Evolutionary conservation across 2,888 invertebrate genomes (phyloP).

Genomic region (Onchidella celtica): DNA sequence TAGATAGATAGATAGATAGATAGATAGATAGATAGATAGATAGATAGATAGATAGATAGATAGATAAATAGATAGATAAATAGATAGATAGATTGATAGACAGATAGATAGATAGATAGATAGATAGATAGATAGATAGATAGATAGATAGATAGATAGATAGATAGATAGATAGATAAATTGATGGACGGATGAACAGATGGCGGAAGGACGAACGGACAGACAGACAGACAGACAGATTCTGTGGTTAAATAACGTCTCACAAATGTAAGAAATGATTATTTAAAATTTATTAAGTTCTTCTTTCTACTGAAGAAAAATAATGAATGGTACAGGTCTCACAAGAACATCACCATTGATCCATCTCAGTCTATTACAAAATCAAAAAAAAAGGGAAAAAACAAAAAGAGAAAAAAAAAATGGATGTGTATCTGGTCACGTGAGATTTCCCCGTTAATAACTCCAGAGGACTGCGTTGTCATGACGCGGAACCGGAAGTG

Average conservation of each 20-base stretch:
- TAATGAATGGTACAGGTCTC: no score
- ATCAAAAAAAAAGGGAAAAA: not conserved
- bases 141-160: conserved; percentile 23
- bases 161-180: not conserved
- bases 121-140: conserved; percentile 18
- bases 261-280: no score
- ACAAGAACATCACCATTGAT: no score
- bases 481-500: no score
- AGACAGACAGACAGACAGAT: not conserved
- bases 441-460: no score
- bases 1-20: not conserved
- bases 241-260: no score
- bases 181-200: not conserved
- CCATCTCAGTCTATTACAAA: no score
- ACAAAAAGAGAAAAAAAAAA: not conserved
- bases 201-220: not conserved
- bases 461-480: no score
- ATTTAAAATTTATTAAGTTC: no score
- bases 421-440: no score
- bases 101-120: not conserved
- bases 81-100: not conserved
- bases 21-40: not conserved
- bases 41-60: not conserved
- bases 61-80: not conserved
- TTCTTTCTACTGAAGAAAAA: no score